Conservation (phyloP, 2,888 invertebrate genomes). For the Stegophylla sp. region DNA sequence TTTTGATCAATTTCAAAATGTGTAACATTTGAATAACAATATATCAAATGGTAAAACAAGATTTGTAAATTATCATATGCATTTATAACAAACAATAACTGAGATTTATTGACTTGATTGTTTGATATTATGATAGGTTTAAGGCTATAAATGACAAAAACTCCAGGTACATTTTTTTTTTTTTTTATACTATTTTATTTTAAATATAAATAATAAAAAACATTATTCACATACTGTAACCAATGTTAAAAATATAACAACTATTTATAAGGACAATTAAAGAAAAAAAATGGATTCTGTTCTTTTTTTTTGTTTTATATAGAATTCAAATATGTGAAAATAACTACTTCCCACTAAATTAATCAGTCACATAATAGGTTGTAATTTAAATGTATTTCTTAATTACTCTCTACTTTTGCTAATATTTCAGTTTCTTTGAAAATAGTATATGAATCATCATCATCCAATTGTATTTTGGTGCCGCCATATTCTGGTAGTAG, state of each 20-base stretch:
- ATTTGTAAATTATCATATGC: too few species aligned
- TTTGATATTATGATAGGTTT: too few species aligned
- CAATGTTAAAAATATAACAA: not conserved
- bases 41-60: too few species aligned
- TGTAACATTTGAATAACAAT: too few species aligned
- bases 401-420: constrained; percentile 77
- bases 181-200: constrained; percentile 42
- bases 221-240: constrained; percentile 8
- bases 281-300: constrained; percentile 16
- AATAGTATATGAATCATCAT: constrained; percentile 89
- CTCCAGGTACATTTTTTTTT: not conserved
- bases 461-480: constrained; percentile 88
- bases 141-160: not conserved
- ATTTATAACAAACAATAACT: too few species aligned
- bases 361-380: constrained; percentile 48
- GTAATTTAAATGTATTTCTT: constrained; percentile 15
- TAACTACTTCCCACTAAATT: constrained; percentile 45
- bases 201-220: constrained; percentile 51
- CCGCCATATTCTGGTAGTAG: constrained; percentile 98
- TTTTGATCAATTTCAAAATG: too few species aligned
- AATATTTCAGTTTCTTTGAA: constrained; percentile 96
- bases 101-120: too few species aligned
- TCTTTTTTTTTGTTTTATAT: too few species aligned
- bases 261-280: constrained; percentile 27
- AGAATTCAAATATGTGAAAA: not conserved